Evolutionary conservation across 2,888 invertebrate species (phyloP), one percentile per base, ranked within the genome.

Genomic region (Lycophotia porphyrea): DNA sequence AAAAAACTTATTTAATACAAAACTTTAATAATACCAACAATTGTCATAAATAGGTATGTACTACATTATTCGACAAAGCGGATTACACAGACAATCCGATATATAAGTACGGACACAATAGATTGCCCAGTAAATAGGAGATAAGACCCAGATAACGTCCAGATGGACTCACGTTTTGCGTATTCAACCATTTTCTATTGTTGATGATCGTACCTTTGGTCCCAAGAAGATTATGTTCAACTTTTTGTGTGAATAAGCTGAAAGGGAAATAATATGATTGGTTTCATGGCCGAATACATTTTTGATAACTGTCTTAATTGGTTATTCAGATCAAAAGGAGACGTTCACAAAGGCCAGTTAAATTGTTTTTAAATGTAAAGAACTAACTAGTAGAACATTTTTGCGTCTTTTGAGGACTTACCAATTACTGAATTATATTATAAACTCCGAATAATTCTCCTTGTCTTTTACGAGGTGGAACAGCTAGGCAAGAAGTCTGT

Each of bases 181-280:
- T 84, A 86, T 85, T 86, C 84, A 78, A 55, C 58, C 24, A 77
- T 79, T 67, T 67, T 77, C 63, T 79, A 86, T 86, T 77, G 76
- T 86, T 34, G 49, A 44, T 60, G 70, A 78, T 74, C 73, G 74
- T 68, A 71, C 69, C 71, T 77, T 83, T 68, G 24, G 65, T 24
- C 31, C 63, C 15, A 31, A 71, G 44, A 67, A 65, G 55, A 84
- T 85, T 78, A 81, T 63, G 61, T 55, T 11, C 36, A 74, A 72
- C 15, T 75, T 61, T 71, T 67, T 61, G 13, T 76, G 31, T 47
- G 36, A 74, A 71, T 71, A 63, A 49, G 68, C 47, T 75, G 55
- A 76, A 66, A 61, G 52, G 65, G 44, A n/a, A 15, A 63, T 39
- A n/a, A 36, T 0, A 66, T 39, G 49, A 69, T 34, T 77, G 27